Percentiles rank a stretch among this genome's conserved stretches.
Conservation (phyloP, 2,888 invertebrate species). For the Atherix ibis region DNA sequence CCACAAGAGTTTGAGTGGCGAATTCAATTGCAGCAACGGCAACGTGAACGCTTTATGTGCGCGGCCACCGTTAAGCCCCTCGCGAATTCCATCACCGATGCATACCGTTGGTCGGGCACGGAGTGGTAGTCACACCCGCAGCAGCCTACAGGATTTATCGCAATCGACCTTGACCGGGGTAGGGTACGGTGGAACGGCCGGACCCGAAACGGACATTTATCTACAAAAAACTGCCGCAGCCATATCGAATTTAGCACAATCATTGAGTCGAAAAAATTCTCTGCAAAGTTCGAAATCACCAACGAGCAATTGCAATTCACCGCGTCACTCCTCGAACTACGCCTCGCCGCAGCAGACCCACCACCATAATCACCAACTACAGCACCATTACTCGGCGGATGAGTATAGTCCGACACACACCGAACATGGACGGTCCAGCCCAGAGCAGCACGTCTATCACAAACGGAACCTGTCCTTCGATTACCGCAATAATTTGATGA, state of each 20-base stretch:
- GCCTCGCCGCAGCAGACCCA: slow-evolving; percentile 14
- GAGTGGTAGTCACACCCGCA: slow-evolving; percentile 30
- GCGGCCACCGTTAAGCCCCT: slow-evolving; percentile 36
- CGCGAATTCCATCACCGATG: slow-evolving; percentile 67
- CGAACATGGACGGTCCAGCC: neutral
- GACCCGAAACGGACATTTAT: slow-evolving; percentile 35
- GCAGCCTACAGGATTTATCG: slow-evolving; percentile 19
- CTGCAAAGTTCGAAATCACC: slow-evolving; percentile 20
- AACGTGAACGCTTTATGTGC: slow-evolving; percentile 1
- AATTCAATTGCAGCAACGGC: neutral
- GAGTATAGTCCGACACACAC: slow-evolving; percentile 27
- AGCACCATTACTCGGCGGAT: slow-evolving; percentile 21
- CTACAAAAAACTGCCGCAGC: slow-evolving; percentile 37
- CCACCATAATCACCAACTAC: slow-evolving; percentile 14
- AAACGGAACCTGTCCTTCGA: slow-evolving; percentile 16
- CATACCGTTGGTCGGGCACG: slow-evolving; percentile 41
- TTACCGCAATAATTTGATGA: slow-evolving; percentile 21
- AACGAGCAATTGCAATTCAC: slow-evolving; percentile 10
- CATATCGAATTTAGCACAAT: slow-evolving; percentile 25
- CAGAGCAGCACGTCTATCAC: slow-evolving; percentile 13
- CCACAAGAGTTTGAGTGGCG: slow-evolving; percentile 1
- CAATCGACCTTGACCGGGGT: slow-evolving; percentile 5
- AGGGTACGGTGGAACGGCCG: too few species aligned
- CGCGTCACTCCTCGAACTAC: slow-evolving; percentile 12
- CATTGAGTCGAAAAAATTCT: slow-evolving; percentile 28